Percentiles rank a stretch among this genome's conserved stretches.
phyloP scores from a whole-genome alignment of 2,797 vertebrate genomes.

The Australoheros facetus region DNA sequence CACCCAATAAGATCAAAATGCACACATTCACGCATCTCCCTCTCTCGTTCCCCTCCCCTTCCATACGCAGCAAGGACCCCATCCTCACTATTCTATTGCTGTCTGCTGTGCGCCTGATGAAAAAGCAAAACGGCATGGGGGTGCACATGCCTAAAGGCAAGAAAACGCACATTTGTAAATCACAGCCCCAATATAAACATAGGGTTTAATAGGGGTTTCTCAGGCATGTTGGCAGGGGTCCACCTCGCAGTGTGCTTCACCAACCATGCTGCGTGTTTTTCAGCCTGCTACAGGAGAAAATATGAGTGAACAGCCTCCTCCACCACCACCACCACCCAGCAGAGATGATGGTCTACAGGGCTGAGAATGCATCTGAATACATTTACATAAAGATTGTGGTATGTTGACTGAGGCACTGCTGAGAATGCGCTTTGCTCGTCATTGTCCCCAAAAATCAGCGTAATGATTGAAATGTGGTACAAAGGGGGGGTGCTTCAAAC shows the following conservation, averaged over 20 bases:
- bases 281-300: conserved; percentile 37
- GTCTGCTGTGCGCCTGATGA: conserved; percentile 78
- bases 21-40: conserved; percentile 46
- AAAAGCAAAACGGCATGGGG: conserved; percentile 64
- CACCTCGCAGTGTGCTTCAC: conserved; percentile 26
- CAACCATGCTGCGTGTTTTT: conserved; percentile 19
- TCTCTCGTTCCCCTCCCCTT: conserved; percentile 50
- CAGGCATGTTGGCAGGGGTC: conserved; percentile 45
- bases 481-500: neutral
- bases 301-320: conserved; percentile 50
- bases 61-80: conserved; percentile 77
- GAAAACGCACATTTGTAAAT: conserved; percentile 69
- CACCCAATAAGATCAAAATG: conserved; percentile 67
- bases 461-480: conserved; percentile 49
- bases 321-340: conserved; percentile 47
- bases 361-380: conserved; percentile 80
- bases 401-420: conserved; percentile 60
- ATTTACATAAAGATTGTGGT: conserved; percentile 83
- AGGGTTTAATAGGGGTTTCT: conserved; percentile 66
- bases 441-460: conserved; percentile 62
- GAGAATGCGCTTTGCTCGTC: conserved; percentile 48
- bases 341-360: conserved; percentile 69
- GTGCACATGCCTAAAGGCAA: conserved; percentile 53
- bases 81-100: conserved; percentile 61
- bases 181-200: conserved; percentile 57